Evolutionary conservation across 2,797 vertebrate genomes (phyloP), one percentile per base, ranked within the genome.

Genomic region (Eulemur mongoz): DNA sequence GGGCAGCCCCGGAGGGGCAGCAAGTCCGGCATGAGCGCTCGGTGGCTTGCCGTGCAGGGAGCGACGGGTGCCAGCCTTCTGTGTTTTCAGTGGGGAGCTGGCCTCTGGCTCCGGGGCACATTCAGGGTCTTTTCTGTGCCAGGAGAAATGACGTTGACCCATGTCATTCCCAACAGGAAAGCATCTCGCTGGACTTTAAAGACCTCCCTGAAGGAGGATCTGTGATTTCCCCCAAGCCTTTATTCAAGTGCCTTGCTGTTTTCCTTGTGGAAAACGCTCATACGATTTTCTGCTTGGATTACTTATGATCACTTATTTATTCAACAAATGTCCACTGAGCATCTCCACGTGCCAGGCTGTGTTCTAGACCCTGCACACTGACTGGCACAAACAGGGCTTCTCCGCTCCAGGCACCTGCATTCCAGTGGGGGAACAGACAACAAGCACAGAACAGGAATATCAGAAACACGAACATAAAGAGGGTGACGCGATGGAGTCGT

Each of bases 401-500:
- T 35, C 50, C 48, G 78, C 54, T 63, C 61, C 9, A 40, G 57
- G 38, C 63, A 23, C 52, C 75, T 57, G 8, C 10, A 5, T 75
- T 52, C 50, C 23, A n/a, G 20, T 22, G 40, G 43, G 27, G 13
- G 43, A 80, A n/a, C 5, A 25, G 45, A 50, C 27, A 48, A 18
- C n/a, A 35, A 75, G 22, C 13, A 27, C 63, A 35, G 7, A 73
- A 65, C 48, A 13, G 69, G 18, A 61, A 30, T 15, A 15, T 17
- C 65, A 18, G 50, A 23, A 32, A 32, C 61, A 8, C 12, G 27
- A 63, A 75, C 38, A 27, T 65, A 40, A 61, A 35, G 9, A n/a
- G 10, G 7, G 30, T 73, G 43, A 30, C 4, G 4, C 18, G 25
- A 7, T 2, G 22, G 78, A 30, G 45, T 32, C 2, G 3, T 0